Base-by-base conservation (phyloP, 2,888 invertebrate species). In the Creontiades dilutus region DNA sequence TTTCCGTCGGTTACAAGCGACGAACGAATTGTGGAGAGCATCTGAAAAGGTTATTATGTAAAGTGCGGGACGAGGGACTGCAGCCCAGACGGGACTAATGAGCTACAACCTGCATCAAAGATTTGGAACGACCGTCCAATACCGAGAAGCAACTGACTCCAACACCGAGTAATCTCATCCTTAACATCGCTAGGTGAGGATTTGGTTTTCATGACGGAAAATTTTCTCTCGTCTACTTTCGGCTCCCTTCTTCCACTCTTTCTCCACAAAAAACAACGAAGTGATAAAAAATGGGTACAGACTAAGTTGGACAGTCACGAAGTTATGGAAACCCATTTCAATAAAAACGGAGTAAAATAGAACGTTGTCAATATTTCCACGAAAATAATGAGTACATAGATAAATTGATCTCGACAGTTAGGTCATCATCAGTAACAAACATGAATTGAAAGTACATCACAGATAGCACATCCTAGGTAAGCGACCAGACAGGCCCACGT, bases 71-170 rank as follows among this genome's bases (percentile, higher is more conserved):
- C 78, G 78, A 78, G 78, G 46, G 78, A 47, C 78, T 46, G 78
- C 78, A 78, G 46, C 78, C 46, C 78, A 78, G 78, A 46, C 78
- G 46, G 47, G 78, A 78, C 78, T 78, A 78, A 78, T 78, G 78
- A 78, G 78, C n/a, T 78, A n/a, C 47, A 78, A 78, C 78, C 78
- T 78, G 78, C 78, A 78, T 78, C 78, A 78, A 46, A 78, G 78
- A 78, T 78, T 78, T 78, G 78, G 78, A 68, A 23, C 27, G 68
- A 27, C 27, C 68, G 23, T 68, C 68, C 68, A 68, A 68, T 68
- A 13, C 23, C 19, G 12, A 19, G 19, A 5, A 19, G 23, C 68
- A 23, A 19, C 12, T 61, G 23, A 23, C 23, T 68, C 68, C 12
- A 19, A 68, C 23, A 68, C 68, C 23, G 23, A 19, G 0, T 23